Evolutionary conservation across 64 coral and sea anemone species (phyloP).

Genomic region (Dendronephthya gigantea): DNA sequence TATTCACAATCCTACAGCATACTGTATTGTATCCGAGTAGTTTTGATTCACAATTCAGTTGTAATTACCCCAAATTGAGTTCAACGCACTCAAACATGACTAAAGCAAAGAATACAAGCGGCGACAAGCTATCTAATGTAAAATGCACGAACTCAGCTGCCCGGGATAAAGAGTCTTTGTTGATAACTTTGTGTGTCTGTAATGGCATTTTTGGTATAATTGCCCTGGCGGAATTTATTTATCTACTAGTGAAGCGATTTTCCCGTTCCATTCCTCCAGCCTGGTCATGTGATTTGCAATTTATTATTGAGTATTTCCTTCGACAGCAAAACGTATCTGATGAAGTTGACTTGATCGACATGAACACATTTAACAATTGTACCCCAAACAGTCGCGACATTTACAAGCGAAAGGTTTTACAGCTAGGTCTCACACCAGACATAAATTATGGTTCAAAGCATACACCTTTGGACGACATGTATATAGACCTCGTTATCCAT

Average conservation of each 20-base stretch:
- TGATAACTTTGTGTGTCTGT: neutral
- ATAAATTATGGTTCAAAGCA: neutral
- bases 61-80: neutral
- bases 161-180: neutral
- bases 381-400: neutral
- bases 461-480: slow-evolving; percentile 1
- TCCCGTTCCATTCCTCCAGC: neutral
- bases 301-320: neutral
- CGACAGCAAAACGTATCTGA: neutral
- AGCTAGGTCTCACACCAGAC: neutral
- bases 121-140: neutral
- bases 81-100: neutral
- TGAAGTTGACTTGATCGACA: neutral
- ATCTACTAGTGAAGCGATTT: neutral
- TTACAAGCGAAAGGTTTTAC: slow-evolving; percentile 17
- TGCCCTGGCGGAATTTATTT: neutral
- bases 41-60: slow-evolving; percentile 4
- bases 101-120: neutral
- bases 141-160: neutral
- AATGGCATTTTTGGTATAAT: neutral
- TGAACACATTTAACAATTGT: neutral
- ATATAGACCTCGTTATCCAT: slow-evolving; percentile 14
- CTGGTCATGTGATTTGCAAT: neutral
- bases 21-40: slow-evolving; percentile 23
- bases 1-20: slow-evolving; percentile 17